Percentiles rank a stretch among this genome's conserved stretches.
phyloP scores from a whole-genome alignment of 2,888 invertebrate genomes.

The Norana najaformis region DNA sequence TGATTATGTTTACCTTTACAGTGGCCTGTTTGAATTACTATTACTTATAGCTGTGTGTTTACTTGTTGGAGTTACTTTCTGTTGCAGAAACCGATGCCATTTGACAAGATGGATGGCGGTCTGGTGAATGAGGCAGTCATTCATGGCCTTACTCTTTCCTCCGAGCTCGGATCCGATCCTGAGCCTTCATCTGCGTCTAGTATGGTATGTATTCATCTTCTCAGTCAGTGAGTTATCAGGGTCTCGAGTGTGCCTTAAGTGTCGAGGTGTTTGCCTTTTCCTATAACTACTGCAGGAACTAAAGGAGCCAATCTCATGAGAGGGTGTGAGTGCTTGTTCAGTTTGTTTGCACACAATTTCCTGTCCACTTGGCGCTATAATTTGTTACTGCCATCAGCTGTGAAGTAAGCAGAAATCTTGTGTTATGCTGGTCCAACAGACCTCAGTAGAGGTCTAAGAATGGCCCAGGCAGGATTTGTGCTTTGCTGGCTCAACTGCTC shows the following conservation, averaged over 20 bases:
- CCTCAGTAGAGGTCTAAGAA: neutral
- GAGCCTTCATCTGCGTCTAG: neutral
- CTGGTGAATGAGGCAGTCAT: neutral
- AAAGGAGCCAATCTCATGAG: neutral
- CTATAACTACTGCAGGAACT: neutral
- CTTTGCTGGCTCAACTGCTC: neutral
- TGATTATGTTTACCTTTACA: no score
- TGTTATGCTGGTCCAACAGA: no score
- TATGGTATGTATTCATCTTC: neutral
- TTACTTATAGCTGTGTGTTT: neutral
- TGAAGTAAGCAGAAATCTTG: neutral
- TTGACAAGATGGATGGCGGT: neutral
- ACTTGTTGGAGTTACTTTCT: neutral
- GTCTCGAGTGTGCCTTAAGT: no score
- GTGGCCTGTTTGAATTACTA: neutral
- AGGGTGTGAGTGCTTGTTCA: no score
- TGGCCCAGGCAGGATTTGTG: neutral
- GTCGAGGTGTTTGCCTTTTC: neutral
- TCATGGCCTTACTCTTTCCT: slow-evolving; percentile 14
- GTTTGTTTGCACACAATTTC: neutral
- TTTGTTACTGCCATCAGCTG: neutral
- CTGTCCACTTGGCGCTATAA: no score
- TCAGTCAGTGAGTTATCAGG: neutral
- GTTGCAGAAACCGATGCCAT: slow-evolving; percentile 8
- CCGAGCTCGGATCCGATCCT: slow-evolving; percentile 14